Evolutionary conservation across 1,140 invertebrate species (phyloP).

Genomic region (Hydropsyche tenuis): DNA sequence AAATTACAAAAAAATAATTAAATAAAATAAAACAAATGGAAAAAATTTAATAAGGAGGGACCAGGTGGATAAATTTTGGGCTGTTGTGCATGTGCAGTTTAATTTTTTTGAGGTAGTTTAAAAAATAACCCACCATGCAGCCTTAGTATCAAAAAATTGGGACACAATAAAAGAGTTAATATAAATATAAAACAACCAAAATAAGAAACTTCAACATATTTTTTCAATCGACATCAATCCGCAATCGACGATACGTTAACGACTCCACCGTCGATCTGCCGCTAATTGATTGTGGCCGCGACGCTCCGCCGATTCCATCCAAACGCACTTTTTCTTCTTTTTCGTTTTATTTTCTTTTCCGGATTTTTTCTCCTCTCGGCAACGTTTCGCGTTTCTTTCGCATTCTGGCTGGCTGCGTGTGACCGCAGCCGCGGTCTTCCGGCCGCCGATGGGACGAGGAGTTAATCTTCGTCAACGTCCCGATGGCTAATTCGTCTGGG

Average conservation of each 20-base stretch:
- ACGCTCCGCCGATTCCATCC: not conserved
- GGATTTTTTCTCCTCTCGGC: not conserved
- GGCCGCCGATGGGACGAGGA: not conserved
- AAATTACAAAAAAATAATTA: too few relatives aligned
- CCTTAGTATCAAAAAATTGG: too few relatives aligned
- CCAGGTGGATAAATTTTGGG: too few relatives aligned
- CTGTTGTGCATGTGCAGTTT: too few relatives aligned
- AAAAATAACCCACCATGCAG: too few relatives aligned
- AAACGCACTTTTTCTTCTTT: not conserved
- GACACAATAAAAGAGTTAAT: too few relatives aligned
- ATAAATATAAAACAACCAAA: too few relatives aligned
- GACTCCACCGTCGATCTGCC: not conserved
- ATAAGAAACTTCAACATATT: too few relatives aligned
- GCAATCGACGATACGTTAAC: not conserved
- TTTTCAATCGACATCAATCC: too few relatives aligned
- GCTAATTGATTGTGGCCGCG: slow-evolving; percentile 1
- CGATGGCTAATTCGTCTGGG: slow-evolving; percentile 25
- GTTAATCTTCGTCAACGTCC: slow-evolving; percentile 32
- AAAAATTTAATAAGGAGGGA: too few relatives aligned
- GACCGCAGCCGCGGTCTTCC: not conserved
- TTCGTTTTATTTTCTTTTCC: not conserved
- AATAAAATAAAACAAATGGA: too few relatives aligned
- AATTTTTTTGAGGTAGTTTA: too few relatives aligned
- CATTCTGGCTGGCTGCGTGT: not conserved
- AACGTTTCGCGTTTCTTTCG: not conserved